Evolutionary conservation across 2,113 vertebrate species (phyloP).

Genomic region (Sprattus sprattus): DNA sequence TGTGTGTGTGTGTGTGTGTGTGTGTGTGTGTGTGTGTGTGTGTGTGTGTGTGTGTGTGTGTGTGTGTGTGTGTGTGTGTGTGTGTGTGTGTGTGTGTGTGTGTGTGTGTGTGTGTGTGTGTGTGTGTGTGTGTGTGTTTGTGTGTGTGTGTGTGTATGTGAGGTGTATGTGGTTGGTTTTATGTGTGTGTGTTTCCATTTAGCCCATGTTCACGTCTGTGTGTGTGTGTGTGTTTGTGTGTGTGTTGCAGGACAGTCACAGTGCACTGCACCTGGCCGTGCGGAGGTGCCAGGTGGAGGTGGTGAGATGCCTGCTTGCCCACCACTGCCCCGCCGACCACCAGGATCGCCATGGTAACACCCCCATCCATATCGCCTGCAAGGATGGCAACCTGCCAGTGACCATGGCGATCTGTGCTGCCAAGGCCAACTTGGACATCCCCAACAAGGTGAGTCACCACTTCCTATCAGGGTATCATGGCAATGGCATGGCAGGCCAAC

Average conservation of each 20-base stretch:
- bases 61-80: not conserved
- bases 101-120: slow-evolving; percentile 22
- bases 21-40: slow-evolving; percentile 22
- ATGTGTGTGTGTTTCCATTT: slow-evolving; percentile 4
- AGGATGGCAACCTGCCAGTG: slow-evolving; percentile 88
- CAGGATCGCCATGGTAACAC: slow-evolving; percentile 95
- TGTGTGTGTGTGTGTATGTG: too few species aligned
- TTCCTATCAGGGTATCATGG: not conserved
- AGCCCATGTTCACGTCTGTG: not conserved
- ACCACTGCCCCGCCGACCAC: slow-evolving; percentile 80
- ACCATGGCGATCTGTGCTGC: slow-evolving; percentile 83
- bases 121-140: slow-evolving; percentile 46
- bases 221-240: slow-evolving; percentile 21
- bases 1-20: not conserved
- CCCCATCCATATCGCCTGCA: slow-evolving; percentile 91
- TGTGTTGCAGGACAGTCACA: slow-evolving; percentile 87
- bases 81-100: not conserved
- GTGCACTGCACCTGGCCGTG: slow-evolving; percentile 91
- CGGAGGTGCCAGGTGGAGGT: slow-evolving; percentile 94
- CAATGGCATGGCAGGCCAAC: too few species aligned
- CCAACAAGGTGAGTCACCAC: slow-evolving; percentile 82
- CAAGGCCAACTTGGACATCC: slow-evolving; percentile 81
- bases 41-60: slow-evolving; percentile 37
- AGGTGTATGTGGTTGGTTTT: not conserved
- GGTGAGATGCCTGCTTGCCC: slow-evolving; percentile 83